phyloP scores from a whole-genome alignment of 2,797 vertebrate species.

The Chanos chanos region DNA sequence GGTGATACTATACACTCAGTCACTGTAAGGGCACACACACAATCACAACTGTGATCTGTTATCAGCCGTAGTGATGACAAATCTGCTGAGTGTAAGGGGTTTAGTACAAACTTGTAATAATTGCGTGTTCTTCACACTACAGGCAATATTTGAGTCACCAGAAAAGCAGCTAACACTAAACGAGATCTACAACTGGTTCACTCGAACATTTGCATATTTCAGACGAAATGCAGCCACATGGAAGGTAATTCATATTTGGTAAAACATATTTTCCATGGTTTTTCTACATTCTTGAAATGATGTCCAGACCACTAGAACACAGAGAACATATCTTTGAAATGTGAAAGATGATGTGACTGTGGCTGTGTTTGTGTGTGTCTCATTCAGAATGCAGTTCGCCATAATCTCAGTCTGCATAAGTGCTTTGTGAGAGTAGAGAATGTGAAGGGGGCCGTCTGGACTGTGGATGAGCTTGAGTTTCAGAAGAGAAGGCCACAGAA shows the following conservation, averaged over 20 bases:
- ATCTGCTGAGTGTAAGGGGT: too few species aligned
- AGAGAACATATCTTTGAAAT: too few species aligned
- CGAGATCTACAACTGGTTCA: slow-evolving; percentile 99
- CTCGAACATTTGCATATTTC: slow-evolving; percentile 97
- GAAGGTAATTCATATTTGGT: slow-evolving; percentile 78
- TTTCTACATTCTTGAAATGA: not conserved
- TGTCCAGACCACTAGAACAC: too few species aligned
- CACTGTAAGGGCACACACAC: too few species aligned
- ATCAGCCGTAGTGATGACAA: too few species aligned
- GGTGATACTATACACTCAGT: too few species aligned
- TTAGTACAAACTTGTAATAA: not conserved
- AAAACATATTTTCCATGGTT: not conserved
- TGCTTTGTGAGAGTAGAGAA: slow-evolving; percentile 99
- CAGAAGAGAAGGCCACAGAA: slow-evolving; percentile 98
- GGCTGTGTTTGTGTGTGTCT: not conserved
- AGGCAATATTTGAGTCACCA: slow-evolving; percentile 97
- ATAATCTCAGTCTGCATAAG: slow-evolving; percentile 99
- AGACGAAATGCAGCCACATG: slow-evolving; percentile 96
- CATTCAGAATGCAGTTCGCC: slow-evolving; percentile 94
- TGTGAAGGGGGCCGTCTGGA: slow-evolving; percentile 99
- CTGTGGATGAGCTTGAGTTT: slow-evolving; percentile 98
- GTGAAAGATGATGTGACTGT: not conserved
- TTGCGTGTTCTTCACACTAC: slow-evolving; percentile 34
- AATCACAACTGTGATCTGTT: too few species aligned
- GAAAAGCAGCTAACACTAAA: slow-evolving; percentile 99